Percentiles rank a stretch among this genome's conserved stretches.
Evolutionary conservation across 2,888 invertebrate genomes (phyloP).

Genomic region (Athalia circularis): DNA sequence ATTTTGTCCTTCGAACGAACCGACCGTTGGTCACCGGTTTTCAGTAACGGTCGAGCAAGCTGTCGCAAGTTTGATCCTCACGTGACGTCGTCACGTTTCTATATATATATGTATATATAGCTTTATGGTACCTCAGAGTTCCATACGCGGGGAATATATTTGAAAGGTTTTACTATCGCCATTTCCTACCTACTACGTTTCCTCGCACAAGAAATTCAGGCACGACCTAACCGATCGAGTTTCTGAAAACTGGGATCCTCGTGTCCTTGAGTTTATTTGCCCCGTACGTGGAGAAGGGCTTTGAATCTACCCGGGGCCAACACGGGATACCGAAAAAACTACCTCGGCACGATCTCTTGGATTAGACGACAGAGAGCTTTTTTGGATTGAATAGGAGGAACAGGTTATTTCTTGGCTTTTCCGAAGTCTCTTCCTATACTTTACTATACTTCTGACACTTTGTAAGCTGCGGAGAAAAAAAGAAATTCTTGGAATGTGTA

Average conservation of each 20-base stretch:
- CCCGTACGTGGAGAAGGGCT: not conserved
- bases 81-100: slow-evolving; percentile 14
- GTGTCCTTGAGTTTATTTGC: slow-evolving; percentile 13
- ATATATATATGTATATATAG: no score
- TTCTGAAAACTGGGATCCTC: not conserved
- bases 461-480: no score
- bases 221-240: slow-evolving; percentile 1
- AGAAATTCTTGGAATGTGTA: no score
- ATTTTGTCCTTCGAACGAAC: slow-evolving; percentile 14
- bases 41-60: slow-evolving; percentile 43
- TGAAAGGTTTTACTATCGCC: slow-evolving; percentile 23
- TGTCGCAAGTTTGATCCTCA: slow-evolving; percentile 51
- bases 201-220: not conserved
- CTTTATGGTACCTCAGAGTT: no score
- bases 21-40: slow-evolving; percentile 3
- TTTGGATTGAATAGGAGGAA: not conserved
- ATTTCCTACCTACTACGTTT: slow-evolving; percentile 1
- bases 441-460: no score
- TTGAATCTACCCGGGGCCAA: not conserved
- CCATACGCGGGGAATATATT: slow-evolving; percentile 20
- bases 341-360: not conserved
- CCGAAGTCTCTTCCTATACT: no score
- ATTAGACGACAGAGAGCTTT: slow-evolving; percentile 24
- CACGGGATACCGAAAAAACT: not conserved
- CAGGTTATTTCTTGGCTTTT: no score